Percentiles rank a stretch among this genome's conserved stretches.
These are phyloP conservation scores for Ooceraea biroi DNA, from an alignment of 1,140 invertebrate genomes.

Conservation along the genomic window DNA sequence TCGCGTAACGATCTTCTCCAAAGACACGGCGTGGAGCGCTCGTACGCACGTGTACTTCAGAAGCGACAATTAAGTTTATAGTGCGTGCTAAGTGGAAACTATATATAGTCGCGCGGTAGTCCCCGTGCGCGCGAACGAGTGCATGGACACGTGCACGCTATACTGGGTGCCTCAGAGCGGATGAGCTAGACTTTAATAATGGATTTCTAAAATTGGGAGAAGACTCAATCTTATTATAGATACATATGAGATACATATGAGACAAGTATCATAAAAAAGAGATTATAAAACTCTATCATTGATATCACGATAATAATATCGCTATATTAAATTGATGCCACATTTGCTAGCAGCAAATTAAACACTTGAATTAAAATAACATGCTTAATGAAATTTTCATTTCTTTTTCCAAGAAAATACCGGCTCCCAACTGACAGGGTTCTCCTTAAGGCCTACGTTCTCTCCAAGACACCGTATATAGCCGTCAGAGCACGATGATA, in stretches of 20 bases:
- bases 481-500: neutral
- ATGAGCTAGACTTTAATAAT: neutral
- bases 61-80: constrained; percentile 77
- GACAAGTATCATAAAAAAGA: neutral
- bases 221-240: constrained; percentile 4
- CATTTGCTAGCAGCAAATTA: too few relatives aligned
- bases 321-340: too few relatives aligned
- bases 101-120: constrained; percentile 68
- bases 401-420: too few relatives aligned
- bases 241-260: too few relatives aligned
- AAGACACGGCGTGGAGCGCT: neutral
- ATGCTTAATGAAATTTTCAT: too few relatives aligned
- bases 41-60: constrained; percentile 65
- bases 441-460: too few relatives aligned
- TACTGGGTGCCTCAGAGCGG: neutral
- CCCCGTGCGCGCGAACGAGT: constrained; percentile 64
- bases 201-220: neutral
- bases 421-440: too few relatives aligned
- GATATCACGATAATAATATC: too few relatives aligned
- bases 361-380: too few relatives aligned
- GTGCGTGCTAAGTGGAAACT: constrained; percentile 73
- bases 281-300: too few relatives aligned
- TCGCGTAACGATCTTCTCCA: constrained; percentile 30
- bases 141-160: neutral
- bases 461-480: neutral